phyloP scores from a whole-genome alignment of 2,888 invertebrate genomes.

The Microctonus brassicae region DNA sequence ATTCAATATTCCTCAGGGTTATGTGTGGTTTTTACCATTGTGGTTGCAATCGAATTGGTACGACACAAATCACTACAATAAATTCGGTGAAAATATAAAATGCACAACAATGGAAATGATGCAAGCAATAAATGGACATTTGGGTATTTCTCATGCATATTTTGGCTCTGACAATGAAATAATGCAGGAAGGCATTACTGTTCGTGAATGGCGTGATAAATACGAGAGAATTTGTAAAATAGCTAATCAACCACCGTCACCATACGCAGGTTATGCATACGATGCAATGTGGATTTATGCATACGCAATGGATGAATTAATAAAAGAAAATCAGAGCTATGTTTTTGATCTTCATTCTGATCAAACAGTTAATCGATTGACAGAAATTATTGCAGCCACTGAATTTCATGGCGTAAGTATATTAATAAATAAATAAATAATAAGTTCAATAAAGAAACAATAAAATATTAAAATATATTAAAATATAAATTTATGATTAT shows the following conservation, averaged over 20 bases:
- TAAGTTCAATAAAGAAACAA: background rate
- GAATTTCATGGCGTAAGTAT: slow-evolving; percentile 78
- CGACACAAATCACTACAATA: slow-evolving; percentile 72
- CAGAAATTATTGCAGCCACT: slow-evolving; percentile 75
- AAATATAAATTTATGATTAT: background rate
- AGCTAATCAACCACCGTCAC: slow-evolving; percentile 68
- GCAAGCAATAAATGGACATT: slow-evolving; percentile 80
- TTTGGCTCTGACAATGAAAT: slow-evolving; percentile 75
- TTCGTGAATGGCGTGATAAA: slow-evolving; percentile 74
- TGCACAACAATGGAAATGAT: slow-evolving; percentile 77
- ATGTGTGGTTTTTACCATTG: slow-evolving; percentile 88
- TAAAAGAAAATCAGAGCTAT: slow-evolving; percentile 75
- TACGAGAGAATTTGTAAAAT: slow-evolving; percentile 64
- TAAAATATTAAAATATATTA: too few relatives aligned
- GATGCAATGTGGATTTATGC: slow-evolving; percentile 89
- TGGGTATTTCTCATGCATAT: slow-evolving; percentile 78
- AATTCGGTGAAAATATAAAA: slow-evolving; percentile 69
- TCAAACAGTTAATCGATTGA: slow-evolving; percentile 73
- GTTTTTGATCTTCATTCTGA: slow-evolving; percentile 72
- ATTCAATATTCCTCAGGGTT: too few relatives aligned
- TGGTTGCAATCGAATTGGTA: slow-evolving; percentile 79
- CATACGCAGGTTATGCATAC: slow-evolving; percentile 83
- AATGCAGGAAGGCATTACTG: slow-evolving; percentile 78
- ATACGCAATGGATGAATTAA: slow-evolving; percentile 76
- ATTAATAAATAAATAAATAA: background rate